Evolutionary conservation across 2,113 vertebrate genomes (phyloP).

Genomic region (Salvelinus namaycush): DNA sequence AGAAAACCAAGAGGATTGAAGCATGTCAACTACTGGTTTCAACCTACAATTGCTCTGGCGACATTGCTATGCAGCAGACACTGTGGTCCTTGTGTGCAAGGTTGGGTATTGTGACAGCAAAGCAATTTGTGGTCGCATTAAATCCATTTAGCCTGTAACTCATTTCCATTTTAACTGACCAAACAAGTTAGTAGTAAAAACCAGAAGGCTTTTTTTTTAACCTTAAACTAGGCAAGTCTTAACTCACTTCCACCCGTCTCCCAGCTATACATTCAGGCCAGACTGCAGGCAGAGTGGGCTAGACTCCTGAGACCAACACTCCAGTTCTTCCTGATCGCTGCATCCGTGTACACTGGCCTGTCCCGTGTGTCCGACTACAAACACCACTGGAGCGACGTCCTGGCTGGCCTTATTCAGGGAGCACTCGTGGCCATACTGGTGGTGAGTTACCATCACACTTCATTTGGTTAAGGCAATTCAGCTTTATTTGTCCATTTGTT

Average conservation of each 20-base stretch:
- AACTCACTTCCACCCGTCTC: not conserved
- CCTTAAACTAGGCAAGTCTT: no score
- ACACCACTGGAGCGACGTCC: slow-evolving; percentile 96
- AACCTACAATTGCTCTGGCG: no score
- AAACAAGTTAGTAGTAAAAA: not conserved
- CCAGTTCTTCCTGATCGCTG: slow-evolving; percentile 89
- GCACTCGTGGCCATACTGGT: slow-evolving; percentile 88
- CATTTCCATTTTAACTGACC: not conserved
- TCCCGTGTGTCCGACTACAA: slow-evolving; percentile 96
- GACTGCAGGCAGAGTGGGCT: slow-evolving; percentile 89
- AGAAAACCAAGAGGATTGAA: no score
- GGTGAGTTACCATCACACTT: slow-evolving; percentile 71
- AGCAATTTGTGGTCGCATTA: no score
- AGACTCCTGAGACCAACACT: slow-evolving; percentile 89
- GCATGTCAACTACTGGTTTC: no score
- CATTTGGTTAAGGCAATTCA: not conserved
- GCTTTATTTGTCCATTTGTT: no score
- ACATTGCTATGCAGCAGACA: no score
- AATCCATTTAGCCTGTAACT: no score
- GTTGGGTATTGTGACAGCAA: no score
- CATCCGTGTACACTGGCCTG: slow-evolving; percentile 89
- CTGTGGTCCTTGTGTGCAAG: no score
- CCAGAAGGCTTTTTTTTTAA: not conserved
- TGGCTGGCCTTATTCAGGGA: slow-evolving; percentile 89
- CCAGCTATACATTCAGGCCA: slow-evolving; percentile 94